Percentiles rank a stretch among this genome's conserved stretches.
phyloP scores from a whole-genome alignment of 2,113 vertebrate species.

The Paradoxurus hermaphroditus region DNA sequence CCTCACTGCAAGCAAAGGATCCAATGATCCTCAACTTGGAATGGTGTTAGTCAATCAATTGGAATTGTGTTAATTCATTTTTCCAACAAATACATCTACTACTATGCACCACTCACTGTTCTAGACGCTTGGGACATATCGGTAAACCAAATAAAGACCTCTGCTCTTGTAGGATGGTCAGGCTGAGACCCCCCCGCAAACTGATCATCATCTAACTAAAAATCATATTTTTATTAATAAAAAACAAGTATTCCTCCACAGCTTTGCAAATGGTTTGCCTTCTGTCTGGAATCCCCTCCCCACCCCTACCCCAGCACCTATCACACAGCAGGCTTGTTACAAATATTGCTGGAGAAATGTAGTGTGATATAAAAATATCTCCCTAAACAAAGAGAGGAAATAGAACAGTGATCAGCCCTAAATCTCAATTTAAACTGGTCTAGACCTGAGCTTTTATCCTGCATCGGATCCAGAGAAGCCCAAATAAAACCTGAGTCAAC shows the following conservation, averaged over 20 bases:
- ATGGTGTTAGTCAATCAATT: not conserved
- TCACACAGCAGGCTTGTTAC: not conserved
- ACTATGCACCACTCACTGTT: not conserved
- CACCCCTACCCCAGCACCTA: not conserved
- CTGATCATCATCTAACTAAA: constrained; percentile 3
- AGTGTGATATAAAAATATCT: not conserved
- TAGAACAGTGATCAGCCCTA: not conserved
- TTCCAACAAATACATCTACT: not conserved
- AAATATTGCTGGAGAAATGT: constrained; percentile 10
- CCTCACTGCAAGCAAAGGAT: not conserved
- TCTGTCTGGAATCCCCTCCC: not conserved
- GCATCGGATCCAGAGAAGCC: not conserved
- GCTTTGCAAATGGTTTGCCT: constrained; percentile 15
- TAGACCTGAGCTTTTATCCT: constrained; percentile 15
- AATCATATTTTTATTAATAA: constrained; percentile 6
- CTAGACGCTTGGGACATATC: not conserved
- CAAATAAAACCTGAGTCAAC: constrained; percentile 31
- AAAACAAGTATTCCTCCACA: not conserved
- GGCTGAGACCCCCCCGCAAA: not conserved
- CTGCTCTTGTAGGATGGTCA: not conserved
- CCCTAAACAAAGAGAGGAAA: constrained; percentile 3
- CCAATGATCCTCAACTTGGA: not conserved
- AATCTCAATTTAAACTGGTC: constrained; percentile 5
- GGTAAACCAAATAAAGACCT: not conserved
- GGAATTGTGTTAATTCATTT: constrained; percentile 3